Conservation (phyloP, 2,888 invertebrate genomes). For the Pterostichus madidus region DNA sequence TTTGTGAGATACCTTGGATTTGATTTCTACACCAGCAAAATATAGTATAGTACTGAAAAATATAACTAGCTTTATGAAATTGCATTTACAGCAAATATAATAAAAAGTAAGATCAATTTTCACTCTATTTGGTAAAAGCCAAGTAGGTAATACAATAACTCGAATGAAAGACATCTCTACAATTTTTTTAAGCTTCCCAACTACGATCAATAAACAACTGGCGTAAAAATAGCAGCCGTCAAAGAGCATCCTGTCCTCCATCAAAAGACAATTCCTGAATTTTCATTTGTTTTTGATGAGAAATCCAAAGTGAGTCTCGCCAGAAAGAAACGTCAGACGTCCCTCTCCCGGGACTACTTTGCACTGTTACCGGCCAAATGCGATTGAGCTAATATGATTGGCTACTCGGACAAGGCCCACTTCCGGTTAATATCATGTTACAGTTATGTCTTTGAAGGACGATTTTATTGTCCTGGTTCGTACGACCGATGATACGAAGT, state of each 20-base stretch:
- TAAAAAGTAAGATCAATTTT: too few relatives aligned
- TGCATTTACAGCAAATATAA: too few relatives aligned
- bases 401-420: constrained; percentile 35
- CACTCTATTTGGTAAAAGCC: too few relatives aligned
- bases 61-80: too few relatives aligned
- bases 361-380: constrained; percentile 49
- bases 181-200: too few relatives aligned
- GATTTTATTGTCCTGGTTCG: constrained; percentile 50
- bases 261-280: constrained; percentile 50
- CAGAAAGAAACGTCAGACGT: not conserved
- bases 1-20: not conserved
- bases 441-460: constrained; percentile 56
- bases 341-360: constrained; percentile 36
- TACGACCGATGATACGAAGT: constrained; percentile 2
- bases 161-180: too few relatives aligned
- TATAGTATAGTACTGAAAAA: too few relatives aligned
- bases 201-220: too few relatives aligned
- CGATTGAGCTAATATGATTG: constrained; percentile 59
- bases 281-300: constrained; percentile 60
- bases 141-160: too few relatives aligned
- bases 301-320: not conserved
- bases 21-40: too few relatives aligned
- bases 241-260: not conserved
- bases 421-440: constrained; percentile 61
- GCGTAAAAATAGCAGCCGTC: too few relatives aligned